Evolutionary conservation across 2,888 invertebrate species (phyloP), one percentile per base, ranked within the genome.

Genomic region (Drosophila atripex): DNA sequence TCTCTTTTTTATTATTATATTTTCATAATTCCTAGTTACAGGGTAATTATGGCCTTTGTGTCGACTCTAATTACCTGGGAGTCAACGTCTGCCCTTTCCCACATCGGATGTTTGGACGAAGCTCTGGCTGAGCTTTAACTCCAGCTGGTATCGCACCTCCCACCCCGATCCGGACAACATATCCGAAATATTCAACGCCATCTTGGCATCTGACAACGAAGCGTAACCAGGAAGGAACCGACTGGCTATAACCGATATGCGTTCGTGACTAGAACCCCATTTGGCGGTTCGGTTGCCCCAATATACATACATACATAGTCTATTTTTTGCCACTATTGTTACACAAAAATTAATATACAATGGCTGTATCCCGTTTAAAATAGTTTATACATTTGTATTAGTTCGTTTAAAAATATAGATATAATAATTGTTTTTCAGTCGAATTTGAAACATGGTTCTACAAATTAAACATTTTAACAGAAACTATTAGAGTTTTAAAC

Each of bases 31-130:
- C 77, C 73, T 70, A 55, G 78, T 70, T 75, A 68, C 66, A 73
- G 63, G 72, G 77, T 85, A 82, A 82, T 82, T 82, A 82, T 73
- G 72, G 70, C 72, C 64, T 80, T 79, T 59, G 58, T 72, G 71
- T 75, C 74, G 75, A 53, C 77, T 74, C 79, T 85, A 82, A 82
- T 82, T 82, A 82, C 80, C 71, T 82, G 79, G 71, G 79, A 85
- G 73, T 72, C 70, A 51, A 41, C 50, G 60, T 35, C 52, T 60
- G 70, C 70, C 54, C 60, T 60, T 70, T 71, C 43, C 70, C 70
- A 66, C 61, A 73, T 63, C 51, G 51, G 47, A 66, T 30, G 32
- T 39, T 25, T 25, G 14, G 25, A 38, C 11, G 23, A 9, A 18
- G 18, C 23, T 49, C 45, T 16, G 25, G 30, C 14, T 28, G 49